phyloP scores from a whole-genome alignment of 2,797 vertebrate genomes.

The Malacoraja senta region DNA sequence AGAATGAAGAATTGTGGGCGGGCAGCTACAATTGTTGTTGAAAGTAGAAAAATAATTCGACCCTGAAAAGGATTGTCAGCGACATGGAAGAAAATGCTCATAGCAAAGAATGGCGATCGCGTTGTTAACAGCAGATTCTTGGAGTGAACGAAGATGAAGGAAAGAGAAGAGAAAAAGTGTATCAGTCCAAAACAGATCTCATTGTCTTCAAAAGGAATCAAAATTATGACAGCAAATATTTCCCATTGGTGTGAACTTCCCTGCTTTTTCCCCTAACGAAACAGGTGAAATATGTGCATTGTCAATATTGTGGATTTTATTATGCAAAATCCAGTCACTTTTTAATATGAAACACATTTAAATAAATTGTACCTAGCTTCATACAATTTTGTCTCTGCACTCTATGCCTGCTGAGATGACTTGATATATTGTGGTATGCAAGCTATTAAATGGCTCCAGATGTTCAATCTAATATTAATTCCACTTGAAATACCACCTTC shows the following conservation, averaged over 20 bases:
- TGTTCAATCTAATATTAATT: background rate
- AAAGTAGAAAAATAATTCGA: background rate
- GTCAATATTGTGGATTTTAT: background rate
- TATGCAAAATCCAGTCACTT: background rate
- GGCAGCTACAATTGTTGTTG: background rate
- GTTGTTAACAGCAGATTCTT: background rate
- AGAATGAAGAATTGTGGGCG: background rate
- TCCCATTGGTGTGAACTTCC: background rate
- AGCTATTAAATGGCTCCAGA: conserved; percentile 1
- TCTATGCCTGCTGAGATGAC: background rate
- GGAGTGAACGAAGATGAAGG: background rate
- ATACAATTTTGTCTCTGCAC: no score
- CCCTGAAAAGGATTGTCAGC: background rate
- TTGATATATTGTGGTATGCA: background rate
- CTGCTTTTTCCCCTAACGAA: background rate
- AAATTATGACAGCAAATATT: background rate
- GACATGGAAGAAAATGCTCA: background rate
- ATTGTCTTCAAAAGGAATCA: background rate
- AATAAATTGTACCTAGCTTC: background rate
- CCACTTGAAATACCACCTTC: background rate
- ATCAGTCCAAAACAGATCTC: background rate
- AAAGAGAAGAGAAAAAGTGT: background rate
- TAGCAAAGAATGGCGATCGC: background rate
- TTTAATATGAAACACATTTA: background rate
- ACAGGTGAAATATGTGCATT: no score